Conservation (phyloP, 2,888 invertebrate genomes). For the Parnassius glacialis region DNA sequence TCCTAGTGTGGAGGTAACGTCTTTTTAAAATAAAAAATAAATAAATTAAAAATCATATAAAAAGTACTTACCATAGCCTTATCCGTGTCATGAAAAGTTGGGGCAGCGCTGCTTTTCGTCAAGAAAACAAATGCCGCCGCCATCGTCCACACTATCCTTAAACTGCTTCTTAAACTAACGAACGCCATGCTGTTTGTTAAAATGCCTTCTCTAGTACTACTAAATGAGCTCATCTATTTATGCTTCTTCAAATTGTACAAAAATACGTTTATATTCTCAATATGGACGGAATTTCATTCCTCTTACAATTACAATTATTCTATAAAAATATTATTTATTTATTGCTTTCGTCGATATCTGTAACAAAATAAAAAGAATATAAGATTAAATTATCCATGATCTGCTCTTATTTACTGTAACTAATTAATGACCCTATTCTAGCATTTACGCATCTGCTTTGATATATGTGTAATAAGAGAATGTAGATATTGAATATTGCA, state of each 20-base stretch:
- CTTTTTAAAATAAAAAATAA: too few species aligned
- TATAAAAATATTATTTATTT: constrained; percentile 41
- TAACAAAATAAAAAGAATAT: constrained; percentile 48
- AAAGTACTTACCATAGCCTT: constrained; percentile 69
- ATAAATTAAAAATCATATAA: background rate
- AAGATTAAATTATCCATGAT: too few species aligned
- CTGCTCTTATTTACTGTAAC: too few species aligned
- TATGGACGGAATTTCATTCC: constrained; percentile 55
- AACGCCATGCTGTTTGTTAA: constrained; percentile 58
- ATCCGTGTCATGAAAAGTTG: constrained; percentile 64
- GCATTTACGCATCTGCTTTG: too few species aligned
- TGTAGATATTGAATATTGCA: too few species aligned
- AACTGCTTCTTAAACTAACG: constrained; percentile 54
- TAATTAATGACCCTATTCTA: too few species aligned
- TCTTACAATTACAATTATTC: constrained; percentile 45
- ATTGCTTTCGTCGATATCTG: constrained; percentile 57
- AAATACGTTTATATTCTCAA: constrained; percentile 42
- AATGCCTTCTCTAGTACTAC: constrained; percentile 43
- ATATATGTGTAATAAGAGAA: too few species aligned
- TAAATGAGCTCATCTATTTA: constrained; percentile 60
- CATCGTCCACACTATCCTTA: constrained; percentile 61
- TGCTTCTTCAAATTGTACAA: constrained; percentile 50
- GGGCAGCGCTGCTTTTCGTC: constrained; percentile 66
- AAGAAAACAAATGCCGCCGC: constrained; percentile 55
- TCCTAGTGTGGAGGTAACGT: too few species aligned